Conservation (phyloP, 2,113 vertebrate genomes). For the Ciconia boyciana region DNA sequence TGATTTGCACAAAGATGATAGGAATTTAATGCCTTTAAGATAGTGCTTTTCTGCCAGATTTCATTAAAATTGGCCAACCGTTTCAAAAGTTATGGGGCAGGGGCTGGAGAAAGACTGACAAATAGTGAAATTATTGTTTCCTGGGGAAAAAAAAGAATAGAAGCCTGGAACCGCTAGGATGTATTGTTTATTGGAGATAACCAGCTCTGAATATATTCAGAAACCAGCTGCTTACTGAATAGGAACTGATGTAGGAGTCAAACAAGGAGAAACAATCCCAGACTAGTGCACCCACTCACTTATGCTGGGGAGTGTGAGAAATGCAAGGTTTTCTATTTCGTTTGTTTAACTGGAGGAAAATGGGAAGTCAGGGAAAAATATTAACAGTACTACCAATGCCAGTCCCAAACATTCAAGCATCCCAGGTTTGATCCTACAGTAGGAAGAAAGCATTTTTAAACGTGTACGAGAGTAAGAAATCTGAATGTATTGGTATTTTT, state of each 20-base stretch:
- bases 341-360: not conserved
- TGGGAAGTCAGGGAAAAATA: not conserved
- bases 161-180: not conserved
- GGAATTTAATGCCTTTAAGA: slow-evolving; percentile 28
- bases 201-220: slow-evolving; percentile 28
- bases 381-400: not conserved
- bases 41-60: slow-evolving; percentile 3
- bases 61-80: not conserved
- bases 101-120: not conserved
- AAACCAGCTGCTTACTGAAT: slow-evolving; percentile 33
- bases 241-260: slow-evolving; percentile 24
- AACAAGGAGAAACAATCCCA: slow-evolving; percentile 24
- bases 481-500: not conserved
- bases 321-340: not conserved
- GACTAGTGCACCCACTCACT: not conserved
- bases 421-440: not conserved
- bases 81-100: slow-evolving; percentile 10
- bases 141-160: not conserved
- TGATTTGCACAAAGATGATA: slow-evolving; percentile 7
- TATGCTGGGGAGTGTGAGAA: not conserved
- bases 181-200: slow-evolving; percentile 26
- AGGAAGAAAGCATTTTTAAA: not conserved
- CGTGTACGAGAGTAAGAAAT: not conserved
- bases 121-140: slow-evolving; percentile 27
- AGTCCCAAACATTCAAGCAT: not conserved